A percentile compares a stretch with the other conserved stretches of the same genome.
phyloP scores from a whole-genome alignment of 2,888 invertebrate genomes.

The Limnephilus lunatus region DNA sequence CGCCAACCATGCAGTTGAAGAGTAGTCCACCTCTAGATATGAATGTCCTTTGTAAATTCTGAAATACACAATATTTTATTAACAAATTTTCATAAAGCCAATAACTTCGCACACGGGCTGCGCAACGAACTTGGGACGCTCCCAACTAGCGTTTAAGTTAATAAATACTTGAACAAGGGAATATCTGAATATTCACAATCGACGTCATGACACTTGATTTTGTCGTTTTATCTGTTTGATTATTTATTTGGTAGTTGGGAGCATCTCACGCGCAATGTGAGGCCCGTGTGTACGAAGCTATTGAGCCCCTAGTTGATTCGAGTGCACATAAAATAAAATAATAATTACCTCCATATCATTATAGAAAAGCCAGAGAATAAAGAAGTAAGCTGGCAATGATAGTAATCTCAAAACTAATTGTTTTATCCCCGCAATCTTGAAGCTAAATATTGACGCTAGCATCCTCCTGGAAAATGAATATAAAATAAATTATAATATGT shows the following conservation, averaged over 20 bases:
- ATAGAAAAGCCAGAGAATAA: conserved; percentile 89
- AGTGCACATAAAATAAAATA: neutral
- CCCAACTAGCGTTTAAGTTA: too few relatives aligned
- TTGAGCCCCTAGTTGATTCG: neutral
- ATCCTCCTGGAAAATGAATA: conserved; percentile 78
- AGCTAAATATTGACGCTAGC: conserved; percentile 86
- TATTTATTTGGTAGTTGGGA: too few relatives aligned
- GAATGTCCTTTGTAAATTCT: conserved; percentile 83
- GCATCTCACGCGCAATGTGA: too few relatives aligned
- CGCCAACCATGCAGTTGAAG: conserved; percentile 82
- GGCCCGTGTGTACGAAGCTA: neutral
- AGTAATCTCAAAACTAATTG: conserved; percentile 87
- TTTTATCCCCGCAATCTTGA: conserved; percentile 85
- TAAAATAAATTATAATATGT: too few relatives aligned
- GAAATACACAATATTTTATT: conserved; percentile 65
- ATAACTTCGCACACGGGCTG: too few relatives aligned
- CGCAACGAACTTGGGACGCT: too few relatives aligned
- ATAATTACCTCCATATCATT: conserved; percentile 78
- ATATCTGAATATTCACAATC: too few relatives aligned
- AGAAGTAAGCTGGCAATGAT: conserved; percentile 85
- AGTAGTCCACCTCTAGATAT: conserved; percentile 84
- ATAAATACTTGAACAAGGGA: too few relatives aligned
- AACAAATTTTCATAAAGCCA: neutral
- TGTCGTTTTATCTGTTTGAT: too few relatives aligned
- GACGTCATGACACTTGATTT: too few relatives aligned